These are phyloP conservation scores for Orchestes rusci DNA, from an alignment of 2,888 invertebrate species.

Conservation along the genomic window DNA sequence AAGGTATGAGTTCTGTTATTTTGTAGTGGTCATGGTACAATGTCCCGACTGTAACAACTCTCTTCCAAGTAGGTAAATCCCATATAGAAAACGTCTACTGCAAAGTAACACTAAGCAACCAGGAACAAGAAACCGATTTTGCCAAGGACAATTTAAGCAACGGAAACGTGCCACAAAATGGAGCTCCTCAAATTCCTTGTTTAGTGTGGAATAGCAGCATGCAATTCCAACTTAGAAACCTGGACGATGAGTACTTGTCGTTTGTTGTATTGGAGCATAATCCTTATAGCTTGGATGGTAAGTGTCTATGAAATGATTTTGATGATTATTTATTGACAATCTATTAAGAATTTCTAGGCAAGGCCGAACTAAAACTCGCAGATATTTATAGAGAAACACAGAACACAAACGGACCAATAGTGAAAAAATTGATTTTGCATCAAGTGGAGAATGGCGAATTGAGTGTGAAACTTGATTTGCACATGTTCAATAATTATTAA, in stretches of 20 bases:
- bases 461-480: conserved; percentile 61
- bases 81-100: conserved; percentile 59
- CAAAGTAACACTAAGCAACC: conserved; percentile 65
- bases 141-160: conserved; percentile 48
- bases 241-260: conserved; percentile 60
- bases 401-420: conserved; percentile 55
- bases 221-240: conserved; percentile 67
- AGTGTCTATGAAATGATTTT: conserved; percentile 26
- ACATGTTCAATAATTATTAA: conserved; percentile 48
- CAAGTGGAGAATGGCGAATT: conserved; percentile 66
- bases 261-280: conserved; percentile 65
- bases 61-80: conserved; percentile 47
- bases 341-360: conserved; percentile 58
- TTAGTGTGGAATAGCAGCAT: conserved; percentile 68
- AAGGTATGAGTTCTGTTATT: no score
- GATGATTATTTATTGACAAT: conserved; percentile 1
- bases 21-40: no score
- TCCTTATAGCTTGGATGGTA: conserved; percentile 66
- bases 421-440: conserved; percentile 56
- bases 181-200: conserved; percentile 36
- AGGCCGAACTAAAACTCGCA: conserved; percentile 59
- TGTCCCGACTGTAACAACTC: not conserved
- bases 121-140: conserved; percentile 60
- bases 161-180: conserved; percentile 38
- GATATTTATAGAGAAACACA: conserved; percentile 54